These are phyloP conservation scores for Callimorpha dominula DNA, from an alignment of 2,888 invertebrate species.

Conservation along the genomic window DNA sequence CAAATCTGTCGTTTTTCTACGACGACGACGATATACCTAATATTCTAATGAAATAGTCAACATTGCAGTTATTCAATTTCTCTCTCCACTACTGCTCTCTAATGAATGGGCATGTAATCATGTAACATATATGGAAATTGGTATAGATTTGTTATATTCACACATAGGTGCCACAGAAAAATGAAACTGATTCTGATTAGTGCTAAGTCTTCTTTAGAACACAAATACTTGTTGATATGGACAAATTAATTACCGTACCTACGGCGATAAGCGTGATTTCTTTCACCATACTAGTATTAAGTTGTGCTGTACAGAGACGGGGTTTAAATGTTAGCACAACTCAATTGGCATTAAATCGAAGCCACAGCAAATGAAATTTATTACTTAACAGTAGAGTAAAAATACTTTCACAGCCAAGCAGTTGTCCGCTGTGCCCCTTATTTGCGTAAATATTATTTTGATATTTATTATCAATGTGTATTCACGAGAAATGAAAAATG, in stretches of 20 bases:
- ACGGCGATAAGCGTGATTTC: no score
- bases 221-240: background rate
- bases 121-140: slow-evolving; percentile 39
- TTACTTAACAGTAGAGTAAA: no score
- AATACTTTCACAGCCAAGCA: no score
- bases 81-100: slow-evolving; percentile 19
- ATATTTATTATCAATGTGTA: background rate
- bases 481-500: background rate
- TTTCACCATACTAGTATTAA: no score
- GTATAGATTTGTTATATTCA: slow-evolving; percentile 29
- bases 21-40: no score
- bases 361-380: no score
- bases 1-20: no score
- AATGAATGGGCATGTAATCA: slow-evolving; percentile 26
- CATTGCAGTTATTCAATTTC: slow-evolving; percentile 4
- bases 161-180: slow-evolving; percentile 27
- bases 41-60: no score
- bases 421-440: background rate
- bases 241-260: no score
- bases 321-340: background rate
- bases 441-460: background rate
- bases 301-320: background rate
- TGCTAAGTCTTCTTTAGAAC: background rate
- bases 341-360: background rate
- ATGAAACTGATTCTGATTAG: slow-evolving; percentile 42